Evolutionary conservation across 35 echinoderm and acorn worm genomes (phyloP).

Genomic region (Amphiura filiformis): DNA sequence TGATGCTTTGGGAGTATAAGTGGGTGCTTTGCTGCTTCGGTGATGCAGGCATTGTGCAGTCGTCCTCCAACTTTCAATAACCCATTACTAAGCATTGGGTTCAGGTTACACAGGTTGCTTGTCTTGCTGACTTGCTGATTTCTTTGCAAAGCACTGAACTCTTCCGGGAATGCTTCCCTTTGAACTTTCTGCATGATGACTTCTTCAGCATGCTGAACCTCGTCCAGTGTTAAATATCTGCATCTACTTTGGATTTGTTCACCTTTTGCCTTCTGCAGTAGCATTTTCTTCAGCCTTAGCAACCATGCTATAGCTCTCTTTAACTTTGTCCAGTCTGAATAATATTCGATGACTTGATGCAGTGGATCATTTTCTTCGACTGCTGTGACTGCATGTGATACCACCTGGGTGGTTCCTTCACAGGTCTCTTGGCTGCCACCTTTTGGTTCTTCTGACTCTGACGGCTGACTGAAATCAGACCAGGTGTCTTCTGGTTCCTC

Average conservation of each 20-base stretch:
- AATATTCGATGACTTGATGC: neutral
- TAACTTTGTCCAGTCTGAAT: slow-evolving; percentile 11
- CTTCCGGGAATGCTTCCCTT: no score
- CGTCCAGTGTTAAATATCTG: neutral
- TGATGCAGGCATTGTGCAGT: slow-evolving; percentile 23
- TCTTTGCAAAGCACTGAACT: no score
- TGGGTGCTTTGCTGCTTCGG: slow-evolving; percentile 37
- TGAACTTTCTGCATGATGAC: slow-evolving; percentile 24
- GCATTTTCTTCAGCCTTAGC: slow-evolving; percentile 15
- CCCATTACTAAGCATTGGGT: slow-evolving; percentile 7
- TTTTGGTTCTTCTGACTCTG: neutral
- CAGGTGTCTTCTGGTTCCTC: slow-evolving; percentile 2
- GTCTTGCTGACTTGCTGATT: no score
- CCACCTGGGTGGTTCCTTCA: slow-evolving; percentile 19
- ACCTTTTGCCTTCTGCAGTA: neutral
- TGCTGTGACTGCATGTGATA: neutral
- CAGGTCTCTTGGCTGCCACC: neutral
- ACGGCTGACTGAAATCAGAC: neutral
- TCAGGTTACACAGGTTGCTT: neutral
- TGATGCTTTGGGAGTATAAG: slow-evolving; percentile 29
- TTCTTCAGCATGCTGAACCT: neutral
- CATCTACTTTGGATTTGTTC: neutral
- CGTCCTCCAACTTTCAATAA: slow-evolving; percentile 56
- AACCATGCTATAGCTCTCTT: slow-evolving; percentile 23
- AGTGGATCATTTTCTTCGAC: neutral